Evolutionary conservation across 2,888 invertebrate species (phyloP).

Genomic region (Biston betularia): DNA sequence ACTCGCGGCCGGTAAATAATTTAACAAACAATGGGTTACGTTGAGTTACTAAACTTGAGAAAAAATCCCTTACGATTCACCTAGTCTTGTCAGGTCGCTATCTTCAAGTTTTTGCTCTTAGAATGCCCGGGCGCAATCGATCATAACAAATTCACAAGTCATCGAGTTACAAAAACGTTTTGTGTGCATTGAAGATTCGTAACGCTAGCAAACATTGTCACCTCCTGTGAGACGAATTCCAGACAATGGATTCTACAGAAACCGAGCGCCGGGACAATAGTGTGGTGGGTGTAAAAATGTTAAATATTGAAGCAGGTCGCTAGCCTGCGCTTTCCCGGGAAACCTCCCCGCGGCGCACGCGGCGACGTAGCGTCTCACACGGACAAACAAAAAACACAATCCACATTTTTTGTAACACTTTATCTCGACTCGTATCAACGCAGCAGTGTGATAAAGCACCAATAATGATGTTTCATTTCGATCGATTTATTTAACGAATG

Average conservation of each 20-base stretch:
- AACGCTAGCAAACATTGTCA: slow-evolving; percentile 83
- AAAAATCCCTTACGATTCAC: slow-evolving; percentile 45
- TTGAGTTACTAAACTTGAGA: slow-evolving; percentile 40
- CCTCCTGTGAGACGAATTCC: slow-evolving; percentile 76
- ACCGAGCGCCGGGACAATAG: slow-evolving; percentile 72
- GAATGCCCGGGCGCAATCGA: slow-evolving; percentile 70
- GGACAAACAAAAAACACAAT: slow-evolving; percentile 77
- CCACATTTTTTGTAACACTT: slow-evolving; percentile 67
- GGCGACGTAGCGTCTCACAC: slow-evolving; percentile 83
- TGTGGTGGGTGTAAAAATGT: slow-evolving; percentile 80
- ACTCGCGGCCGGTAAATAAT: slow-evolving; percentile 20
- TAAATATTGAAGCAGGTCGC: slow-evolving; percentile 79
- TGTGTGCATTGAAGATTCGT: slow-evolving; percentile 76
- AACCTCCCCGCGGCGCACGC: slow-evolving; percentile 81
- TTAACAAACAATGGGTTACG: slow-evolving; percentile 6
- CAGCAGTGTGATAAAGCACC: slow-evolving; percentile 81
- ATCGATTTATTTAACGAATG: slow-evolving; percentile 78
- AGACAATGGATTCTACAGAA: slow-evolving; percentile 77
- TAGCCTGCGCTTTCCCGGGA: slow-evolving; percentile 74
- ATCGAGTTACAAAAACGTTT: slow-evolving; percentile 81
- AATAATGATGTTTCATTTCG: slow-evolving; percentile 84
- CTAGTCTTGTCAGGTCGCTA: slow-evolving; percentile 61
- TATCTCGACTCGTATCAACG: slow-evolving; percentile 80
- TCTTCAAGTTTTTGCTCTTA: slow-evolving; percentile 63
- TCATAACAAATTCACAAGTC: slow-evolving; percentile 86